Conservation (phyloP, 2,797 vertebrate genomes). For the Lutjanus campechanus region DNA sequence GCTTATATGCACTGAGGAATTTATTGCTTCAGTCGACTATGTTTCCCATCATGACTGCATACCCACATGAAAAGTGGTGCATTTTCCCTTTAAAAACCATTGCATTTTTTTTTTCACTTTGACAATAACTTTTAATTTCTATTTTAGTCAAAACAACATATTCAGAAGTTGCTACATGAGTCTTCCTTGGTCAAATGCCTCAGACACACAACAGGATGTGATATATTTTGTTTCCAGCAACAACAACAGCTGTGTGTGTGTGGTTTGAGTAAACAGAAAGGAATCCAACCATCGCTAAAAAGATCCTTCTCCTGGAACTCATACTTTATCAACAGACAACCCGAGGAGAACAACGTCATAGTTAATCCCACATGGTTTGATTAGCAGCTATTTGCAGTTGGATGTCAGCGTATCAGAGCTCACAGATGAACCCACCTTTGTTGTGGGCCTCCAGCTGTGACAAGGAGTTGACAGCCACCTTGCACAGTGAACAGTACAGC, state of each 20-base stretch:
- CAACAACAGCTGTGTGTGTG: constrained; percentile 28
- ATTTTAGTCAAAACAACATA: constrained; percentile 1
- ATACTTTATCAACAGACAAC: constrained; percentile 15
- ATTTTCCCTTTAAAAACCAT: too few relatives aligned
- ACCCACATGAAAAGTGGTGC: too few relatives aligned
- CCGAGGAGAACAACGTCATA: background rate
- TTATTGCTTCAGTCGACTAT: too few relatives aligned
- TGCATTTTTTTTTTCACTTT: background rate
- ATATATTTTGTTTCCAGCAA: constrained; percentile 19
- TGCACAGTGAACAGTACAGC: constrained; percentile 94
- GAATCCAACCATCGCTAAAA: constrained; percentile 27
- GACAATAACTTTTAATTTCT: background rate
- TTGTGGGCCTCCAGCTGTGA: constrained; percentile 96
- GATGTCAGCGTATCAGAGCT: background rate
- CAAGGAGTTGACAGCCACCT: constrained; percentile 94
- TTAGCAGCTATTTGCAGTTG: background rate
- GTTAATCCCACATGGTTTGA: background rate
- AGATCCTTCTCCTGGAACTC: constrained; percentile 6
- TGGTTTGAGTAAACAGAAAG: constrained; percentile 33
- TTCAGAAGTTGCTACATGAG: constrained; percentile 14
- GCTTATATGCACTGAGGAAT: too few relatives aligned
- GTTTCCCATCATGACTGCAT: too few relatives aligned
- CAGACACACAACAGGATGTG: constrained; percentile 29
- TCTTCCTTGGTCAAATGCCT: constrained; percentile 26
- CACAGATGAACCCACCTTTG: constrained; percentile 87